Percentiles rank a stretch among this genome's conserved stretches.
These are phyloP conservation scores for Callimorpha dominula DNA, from an alignment of 2,888 invertebrate species.

Conservation along the genomic window DNA sequence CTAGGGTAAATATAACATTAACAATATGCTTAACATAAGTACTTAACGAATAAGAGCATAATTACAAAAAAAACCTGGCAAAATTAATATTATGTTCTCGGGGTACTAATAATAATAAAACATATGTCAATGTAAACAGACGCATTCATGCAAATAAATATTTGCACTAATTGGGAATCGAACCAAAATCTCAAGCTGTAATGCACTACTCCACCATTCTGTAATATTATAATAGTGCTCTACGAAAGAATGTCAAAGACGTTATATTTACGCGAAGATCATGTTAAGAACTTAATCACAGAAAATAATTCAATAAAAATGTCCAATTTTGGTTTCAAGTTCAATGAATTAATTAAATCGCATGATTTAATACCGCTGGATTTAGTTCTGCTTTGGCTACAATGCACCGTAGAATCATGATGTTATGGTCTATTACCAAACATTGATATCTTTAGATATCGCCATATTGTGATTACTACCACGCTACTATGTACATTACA, in stretches of 20 bases:
- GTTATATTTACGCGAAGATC: not conserved
- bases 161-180: too few relatives aligned
- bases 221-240: too few relatives aligned
- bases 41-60: not conserved
- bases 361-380: not conserved
- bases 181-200: too few relatives aligned
- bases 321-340: not conserved
- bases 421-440: not conserved
- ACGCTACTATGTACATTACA: not conserved
- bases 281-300: not conserved
- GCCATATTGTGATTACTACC: not conserved
- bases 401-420: slow-evolving; percentile 3
- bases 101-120: too few relatives aligned
- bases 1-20: not conserved
- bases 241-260: not conserved
- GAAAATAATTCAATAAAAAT: slow-evolving; percentile 4
- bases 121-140: too few relatives aligned
- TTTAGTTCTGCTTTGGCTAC: slow-evolving; percentile 6
- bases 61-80: not conserved
- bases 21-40: not conserved
- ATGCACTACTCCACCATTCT: too few relatives aligned
- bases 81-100: too few relatives aligned
- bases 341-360: slow-evolving; percentile 11
- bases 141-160: too few relatives aligned
- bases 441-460: not conserved